phyloP scores from a whole-genome alignment of 2,113 vertebrate genomes.

The Oreotrochilus melanogaster region DNA sequence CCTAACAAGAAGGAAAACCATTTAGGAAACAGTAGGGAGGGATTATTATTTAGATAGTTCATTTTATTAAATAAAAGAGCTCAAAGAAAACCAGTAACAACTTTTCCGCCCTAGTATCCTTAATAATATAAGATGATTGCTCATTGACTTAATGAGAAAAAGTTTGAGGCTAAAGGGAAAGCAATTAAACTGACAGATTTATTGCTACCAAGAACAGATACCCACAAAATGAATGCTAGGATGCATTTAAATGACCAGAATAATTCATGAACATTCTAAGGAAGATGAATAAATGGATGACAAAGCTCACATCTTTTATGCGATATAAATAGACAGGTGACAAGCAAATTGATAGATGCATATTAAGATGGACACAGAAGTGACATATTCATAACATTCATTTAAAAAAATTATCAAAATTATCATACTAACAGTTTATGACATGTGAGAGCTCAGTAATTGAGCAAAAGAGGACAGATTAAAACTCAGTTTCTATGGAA shows the following conservation, averaged over 20 bases:
- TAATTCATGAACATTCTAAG: slow-evolving; percentile 20
- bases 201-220: slow-evolving; percentile 37
- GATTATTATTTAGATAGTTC: slow-evolving; percentile 56
- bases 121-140: slow-evolving; percentile 59
- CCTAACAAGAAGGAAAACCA: slow-evolving; percentile 43
- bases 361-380: not conserved
- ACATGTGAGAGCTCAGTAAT: not conserved
- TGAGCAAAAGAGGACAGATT: not conserved
- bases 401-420: not conserved
- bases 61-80: slow-evolving; percentile 58
- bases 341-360: not conserved
- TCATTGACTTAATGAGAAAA: slow-evolving; percentile 49
- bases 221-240: not conserved
- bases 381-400: not conserved
- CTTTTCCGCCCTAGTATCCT: slow-evolving; percentile 4
- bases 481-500: not conserved
- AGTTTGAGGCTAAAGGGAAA: slow-evolving; percentile 51
- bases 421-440: not conserved
- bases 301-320: not conserved
- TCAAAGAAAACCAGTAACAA: slow-evolving; percentile 56
- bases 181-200: slow-evolving; percentile 61
- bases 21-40: slow-evolving; percentile 35
- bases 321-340: not conserved
- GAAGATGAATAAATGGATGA: slow-evolving; percentile 2
- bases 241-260: slow-evolving; percentile 42